Evolutionary conservation across 2,113 vertebrate genomes (phyloP).

Genomic region (Ivindomyrus marchei): DNA sequence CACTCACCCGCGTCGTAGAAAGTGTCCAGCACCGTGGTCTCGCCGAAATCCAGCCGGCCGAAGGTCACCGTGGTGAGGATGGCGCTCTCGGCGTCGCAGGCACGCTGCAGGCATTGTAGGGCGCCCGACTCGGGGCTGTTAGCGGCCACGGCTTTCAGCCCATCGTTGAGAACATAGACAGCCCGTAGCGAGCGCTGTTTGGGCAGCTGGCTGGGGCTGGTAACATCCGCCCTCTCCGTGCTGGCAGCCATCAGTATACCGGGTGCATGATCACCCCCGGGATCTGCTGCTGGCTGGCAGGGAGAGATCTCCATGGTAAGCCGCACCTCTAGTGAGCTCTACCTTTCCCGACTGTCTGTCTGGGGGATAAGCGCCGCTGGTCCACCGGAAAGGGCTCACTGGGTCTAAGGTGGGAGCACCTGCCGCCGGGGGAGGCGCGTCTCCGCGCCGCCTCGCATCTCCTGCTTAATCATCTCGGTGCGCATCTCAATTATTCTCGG

Average conservation of each 20-base stretch:
- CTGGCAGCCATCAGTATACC: constrained; percentile 22
- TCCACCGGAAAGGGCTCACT: constrained; percentile 17
- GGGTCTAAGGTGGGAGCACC: constrained; percentile 39
- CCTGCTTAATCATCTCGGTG: constrained; percentile 46
- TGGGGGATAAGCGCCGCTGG: neutral
- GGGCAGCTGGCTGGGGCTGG: constrained; percentile 39
- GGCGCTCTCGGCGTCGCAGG: constrained; percentile 77
- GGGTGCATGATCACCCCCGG: constrained; percentile 54
- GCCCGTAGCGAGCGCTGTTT: constrained; percentile 67
- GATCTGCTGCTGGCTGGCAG: constrained; percentile 48
- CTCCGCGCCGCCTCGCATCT: constrained; percentile 44
- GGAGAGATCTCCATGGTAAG: constrained; percentile 54
- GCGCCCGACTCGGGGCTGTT: constrained; percentile 78
- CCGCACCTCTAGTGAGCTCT: neutral
- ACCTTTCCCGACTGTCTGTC: neutral
- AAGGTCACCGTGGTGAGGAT: constrained; percentile 76
- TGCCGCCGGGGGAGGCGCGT: constrained; percentile 33
- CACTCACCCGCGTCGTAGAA: constrained; percentile 87
- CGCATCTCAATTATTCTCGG: constrained; percentile 51
- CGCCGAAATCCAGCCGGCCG: constrained; percentile 80
- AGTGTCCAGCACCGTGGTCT: constrained; percentile 76
- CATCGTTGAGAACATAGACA: constrained; percentile 75
- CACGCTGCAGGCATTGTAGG: constrained; percentile 70
- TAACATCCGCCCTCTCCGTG: constrained; percentile 34
- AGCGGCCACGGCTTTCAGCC: constrained; percentile 59